These are phyloP conservation scores for Crypturellus tataupa DNA, from an alignment of 2,797 vertebrate genomes.

Conservation along the genomic window DNA sequence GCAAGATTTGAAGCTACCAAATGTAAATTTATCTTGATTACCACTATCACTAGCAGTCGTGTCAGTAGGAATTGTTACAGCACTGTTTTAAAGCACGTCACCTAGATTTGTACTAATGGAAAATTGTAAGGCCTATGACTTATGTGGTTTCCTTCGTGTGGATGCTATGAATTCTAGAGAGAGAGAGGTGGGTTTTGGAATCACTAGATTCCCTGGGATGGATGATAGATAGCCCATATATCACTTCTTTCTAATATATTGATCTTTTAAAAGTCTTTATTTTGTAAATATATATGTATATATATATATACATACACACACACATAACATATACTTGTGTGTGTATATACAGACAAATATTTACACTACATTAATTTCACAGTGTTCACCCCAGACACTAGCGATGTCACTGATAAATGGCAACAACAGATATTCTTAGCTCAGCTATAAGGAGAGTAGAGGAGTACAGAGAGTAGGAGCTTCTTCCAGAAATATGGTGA, in stretches of 20 bases:
- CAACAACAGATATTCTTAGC: background rate
- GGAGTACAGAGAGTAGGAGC: too few species aligned
- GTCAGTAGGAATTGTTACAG: background rate
- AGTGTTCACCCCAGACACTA: background rate
- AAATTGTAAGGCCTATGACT: background rate
- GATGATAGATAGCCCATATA: background rate
- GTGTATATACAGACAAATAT: background rate
- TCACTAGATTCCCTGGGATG: background rate
- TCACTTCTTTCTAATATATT: background rate
- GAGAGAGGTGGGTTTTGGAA: background rate
- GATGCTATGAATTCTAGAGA: background rate
- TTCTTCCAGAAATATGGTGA: background rate
- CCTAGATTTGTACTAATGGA: background rate
- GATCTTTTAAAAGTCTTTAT: background rate
- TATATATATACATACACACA: background rate
- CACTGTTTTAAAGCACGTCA: conserved; percentile 11
- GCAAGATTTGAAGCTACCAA: background rate
- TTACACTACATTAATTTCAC: background rate
- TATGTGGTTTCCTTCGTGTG: background rate
- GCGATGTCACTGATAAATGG: background rate
- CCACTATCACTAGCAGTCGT: background rate
- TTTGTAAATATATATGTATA: background rate
- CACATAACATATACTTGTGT: background rate
- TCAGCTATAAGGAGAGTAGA: background rate
- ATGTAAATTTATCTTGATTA: background rate